Evolutionary conservation across 2,888 invertebrate genomes (phyloP).

Genomic region (Ecdyonurus torrentis): DNA sequence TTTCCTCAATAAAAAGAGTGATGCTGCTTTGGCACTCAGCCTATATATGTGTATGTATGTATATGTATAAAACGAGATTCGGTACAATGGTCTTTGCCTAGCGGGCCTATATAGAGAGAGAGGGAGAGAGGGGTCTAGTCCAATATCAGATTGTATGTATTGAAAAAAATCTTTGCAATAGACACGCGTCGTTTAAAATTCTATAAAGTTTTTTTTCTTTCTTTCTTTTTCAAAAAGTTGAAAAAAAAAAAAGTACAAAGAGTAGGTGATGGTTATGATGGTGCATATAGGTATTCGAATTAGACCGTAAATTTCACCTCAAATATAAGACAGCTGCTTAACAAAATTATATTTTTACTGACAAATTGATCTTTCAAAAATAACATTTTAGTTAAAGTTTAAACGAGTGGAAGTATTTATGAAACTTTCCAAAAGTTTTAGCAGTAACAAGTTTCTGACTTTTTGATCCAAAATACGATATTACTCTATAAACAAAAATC

Average conservation of each 20-base stretch:
- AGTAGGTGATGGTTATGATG: no score
- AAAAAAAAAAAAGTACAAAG: not conserved
- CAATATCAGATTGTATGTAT: not conserved
- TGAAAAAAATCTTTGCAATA: not conserved
- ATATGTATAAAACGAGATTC: no score
- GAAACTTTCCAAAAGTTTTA: no score
- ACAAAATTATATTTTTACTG: not conserved
- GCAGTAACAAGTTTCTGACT: no score
- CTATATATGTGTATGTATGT: no score
- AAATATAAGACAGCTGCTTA: not conserved
- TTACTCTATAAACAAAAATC: no score
- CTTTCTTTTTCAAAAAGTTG: not conserved
- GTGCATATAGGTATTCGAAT: not conserved
- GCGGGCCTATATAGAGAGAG: not conserved
- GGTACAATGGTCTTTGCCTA: no score
- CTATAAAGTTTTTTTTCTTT: not conserved
- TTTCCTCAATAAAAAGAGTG: not conserved
- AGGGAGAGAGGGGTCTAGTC: not conserved
- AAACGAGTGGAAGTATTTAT: not conserved
- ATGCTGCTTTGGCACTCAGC: no score
- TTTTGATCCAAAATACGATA: no score
- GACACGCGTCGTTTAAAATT: no score
- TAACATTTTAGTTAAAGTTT: not conserved
- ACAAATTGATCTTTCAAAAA: not conserved
- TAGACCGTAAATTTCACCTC: not conserved